phyloP scores from a whole-genome alignment of 2,888 invertebrate species.

The Ectropis crepuscularia region DNA sequence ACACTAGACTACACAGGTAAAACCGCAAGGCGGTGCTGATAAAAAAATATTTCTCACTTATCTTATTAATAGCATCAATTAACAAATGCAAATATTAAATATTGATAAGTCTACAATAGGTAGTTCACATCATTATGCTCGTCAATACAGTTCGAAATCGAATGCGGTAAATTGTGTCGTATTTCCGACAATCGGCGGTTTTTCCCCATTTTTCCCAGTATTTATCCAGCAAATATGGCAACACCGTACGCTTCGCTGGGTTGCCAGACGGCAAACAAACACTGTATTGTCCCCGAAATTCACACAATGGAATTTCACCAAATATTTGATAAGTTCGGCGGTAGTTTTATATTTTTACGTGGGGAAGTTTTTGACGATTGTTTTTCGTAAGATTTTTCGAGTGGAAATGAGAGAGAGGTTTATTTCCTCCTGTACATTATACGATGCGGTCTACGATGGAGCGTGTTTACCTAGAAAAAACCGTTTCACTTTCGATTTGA shows the following conservation, averaged over 20 bases:
- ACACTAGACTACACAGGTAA: no score
- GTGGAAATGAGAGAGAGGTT: neutral
- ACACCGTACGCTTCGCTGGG: slow-evolving; percentile 56
- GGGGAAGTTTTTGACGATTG: slow-evolving; percentile 10
- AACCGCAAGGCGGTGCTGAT: no score
- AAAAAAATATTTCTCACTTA: no score
- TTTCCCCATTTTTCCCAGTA: slow-evolving; percentile 61
- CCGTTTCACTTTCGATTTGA: no score
- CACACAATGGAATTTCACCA: slow-evolving; percentile 53
- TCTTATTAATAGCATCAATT: no score
- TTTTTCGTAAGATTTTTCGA: slow-evolving; percentile 11
- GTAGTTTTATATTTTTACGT: slow-evolving; percentile 38
- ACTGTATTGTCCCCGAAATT: slow-evolving; percentile 50
- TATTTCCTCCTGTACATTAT: neutral
- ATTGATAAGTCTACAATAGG: neutral
- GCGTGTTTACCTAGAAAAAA: no score
- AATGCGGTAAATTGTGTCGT: slow-evolving; percentile 39
- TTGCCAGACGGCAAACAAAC: slow-evolving; percentile 58
- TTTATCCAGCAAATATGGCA: slow-evolving; percentile 70
- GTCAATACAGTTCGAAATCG: slow-evolving; percentile 36
- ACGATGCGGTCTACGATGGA: no score
- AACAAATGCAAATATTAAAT: neutral
- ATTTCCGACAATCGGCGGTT: slow-evolving; percentile 47
- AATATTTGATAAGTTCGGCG: slow-evolving; percentile 56
- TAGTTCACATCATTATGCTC: slow-evolving; percentile 1